phyloP scores from a whole-genome alignment of 2,888 invertebrate species.

The Escarpia spicata region DNA sequence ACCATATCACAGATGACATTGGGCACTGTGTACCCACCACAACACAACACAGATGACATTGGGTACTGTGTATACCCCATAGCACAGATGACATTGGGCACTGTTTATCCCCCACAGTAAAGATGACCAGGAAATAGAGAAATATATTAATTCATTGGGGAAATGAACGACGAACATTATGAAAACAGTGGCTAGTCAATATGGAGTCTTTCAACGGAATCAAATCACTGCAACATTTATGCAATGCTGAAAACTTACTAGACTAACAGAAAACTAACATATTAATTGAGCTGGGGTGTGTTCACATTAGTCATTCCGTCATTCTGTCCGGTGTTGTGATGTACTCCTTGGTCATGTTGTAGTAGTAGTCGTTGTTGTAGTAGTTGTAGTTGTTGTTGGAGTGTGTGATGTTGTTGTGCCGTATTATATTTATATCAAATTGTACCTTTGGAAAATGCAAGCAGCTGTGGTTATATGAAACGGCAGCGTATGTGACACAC shows the following conservation, averaged over 20 bases:
- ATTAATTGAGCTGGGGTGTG: background rate
- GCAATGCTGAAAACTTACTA: background rate
- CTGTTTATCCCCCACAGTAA: too few species aligned
- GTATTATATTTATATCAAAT: too few species aligned
- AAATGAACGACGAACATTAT: background rate
- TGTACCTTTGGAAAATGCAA: too few species aligned
- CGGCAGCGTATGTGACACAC: too few species aligned
- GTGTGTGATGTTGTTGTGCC: background rate
- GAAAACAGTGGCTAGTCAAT: background rate
- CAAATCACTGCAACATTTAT: background rate
- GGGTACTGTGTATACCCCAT: too few species aligned
- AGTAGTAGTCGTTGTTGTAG: background rate
- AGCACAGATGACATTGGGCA: too few species aligned
- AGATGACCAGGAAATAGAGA: too few species aligned
- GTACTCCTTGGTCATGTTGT: background rate
- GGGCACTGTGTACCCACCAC: too few species aligned
- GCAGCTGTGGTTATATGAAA: too few species aligned
- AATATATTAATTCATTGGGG: background rate
- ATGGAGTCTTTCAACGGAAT: background rate
- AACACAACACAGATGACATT: too few species aligned
- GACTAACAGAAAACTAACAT: background rate
- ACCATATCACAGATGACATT: too few species aligned
- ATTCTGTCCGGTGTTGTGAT: background rate
- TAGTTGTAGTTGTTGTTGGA: background rate
- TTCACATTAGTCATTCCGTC: background rate